Percentiles rank a stretch among this genome's conserved stretches.
Conservation (phyloP, 2,888 invertebrate genomes). For the Dasysyrphus tricinctus region DNA sequence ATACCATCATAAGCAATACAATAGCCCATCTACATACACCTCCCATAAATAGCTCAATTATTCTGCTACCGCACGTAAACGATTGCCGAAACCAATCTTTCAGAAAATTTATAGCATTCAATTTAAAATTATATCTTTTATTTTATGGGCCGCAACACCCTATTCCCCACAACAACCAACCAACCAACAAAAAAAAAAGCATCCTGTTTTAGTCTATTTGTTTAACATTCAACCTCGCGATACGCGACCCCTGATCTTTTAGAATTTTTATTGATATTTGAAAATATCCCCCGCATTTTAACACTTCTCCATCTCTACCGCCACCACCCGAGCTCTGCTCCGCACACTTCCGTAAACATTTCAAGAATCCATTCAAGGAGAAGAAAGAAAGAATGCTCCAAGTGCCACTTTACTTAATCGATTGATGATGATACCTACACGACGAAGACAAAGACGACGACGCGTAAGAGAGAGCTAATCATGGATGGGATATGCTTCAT, state of each 20-base stretch:
- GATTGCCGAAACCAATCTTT: constrained; percentile 52
- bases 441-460: constrained; percentile 33
- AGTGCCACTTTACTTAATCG: constrained; percentile 75
- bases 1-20: constrained; percentile 10
- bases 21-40: constrained; percentile 19
- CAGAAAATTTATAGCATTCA: constrained; percentile 71
- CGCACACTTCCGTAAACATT: constrained; percentile 71
- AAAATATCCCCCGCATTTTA: constrained; percentile 37
- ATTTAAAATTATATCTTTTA: constrained; percentile 72
- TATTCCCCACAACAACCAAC: neutral
- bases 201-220: constrained; percentile 63
- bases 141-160: constrained; percentile 48
- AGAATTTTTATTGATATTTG: constrained; percentile 72
- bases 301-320: constrained; percentile 27
- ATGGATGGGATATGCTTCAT: constrained; percentile 27
- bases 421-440: constrained; percentile 72
- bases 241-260: constrained; percentile 71
- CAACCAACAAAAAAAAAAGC: constrained; percentile 17
- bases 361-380: constrained; percentile 44
- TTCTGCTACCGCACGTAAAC: constrained; percentile 58
- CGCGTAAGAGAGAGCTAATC: constrained; percentile 42
- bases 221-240: constrained; percentile 74
- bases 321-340: neutral
- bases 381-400: constrained; percentile 40
- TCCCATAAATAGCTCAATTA: constrained; percentile 68